A percentile compares a stretch with the other conserved stretches of the same genome.
These are phyloP conservation scores for Drosophila dives DNA, from an alignment of 2,888 invertebrate genomes.

Conservation along the genomic window DNA sequence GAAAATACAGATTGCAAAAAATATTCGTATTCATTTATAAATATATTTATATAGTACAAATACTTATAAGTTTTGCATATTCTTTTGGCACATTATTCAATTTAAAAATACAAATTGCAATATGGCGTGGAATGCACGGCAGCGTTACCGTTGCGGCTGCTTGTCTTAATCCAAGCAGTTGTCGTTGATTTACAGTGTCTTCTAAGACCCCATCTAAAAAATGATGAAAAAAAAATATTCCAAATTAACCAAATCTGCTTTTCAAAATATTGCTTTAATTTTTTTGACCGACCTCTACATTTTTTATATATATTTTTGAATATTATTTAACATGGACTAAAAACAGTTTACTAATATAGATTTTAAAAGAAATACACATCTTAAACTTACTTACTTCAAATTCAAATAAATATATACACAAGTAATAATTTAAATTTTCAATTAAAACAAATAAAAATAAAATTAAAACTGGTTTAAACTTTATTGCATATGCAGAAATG, in stretches of 20 bases:
- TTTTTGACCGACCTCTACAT: neutral
- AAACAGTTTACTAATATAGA: no score
- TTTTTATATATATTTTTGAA: neutral
- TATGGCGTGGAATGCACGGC: constrained; percentile 73
- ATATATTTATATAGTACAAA: constrained; percentile 21
- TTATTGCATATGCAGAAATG: neutral
- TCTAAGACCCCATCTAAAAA: neutral
- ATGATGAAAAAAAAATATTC: neutral
- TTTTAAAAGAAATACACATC: no score
- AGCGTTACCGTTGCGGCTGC: constrained; percentile 65
- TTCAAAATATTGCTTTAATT: neutral
- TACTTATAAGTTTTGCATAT: constrained; percentile 54
- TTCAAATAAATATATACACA: neutral
- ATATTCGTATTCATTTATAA: constrained; percentile 40
- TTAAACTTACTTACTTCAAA: neutral
- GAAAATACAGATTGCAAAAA: constrained; percentile 27
- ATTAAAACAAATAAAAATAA: neutral
- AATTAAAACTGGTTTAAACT: neutral
- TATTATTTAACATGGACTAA: neutral
- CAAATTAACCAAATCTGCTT: neutral
- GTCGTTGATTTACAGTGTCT: constrained; percentile 50
- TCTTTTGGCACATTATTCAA: constrained; percentile 78
- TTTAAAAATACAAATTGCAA: constrained; percentile 78
- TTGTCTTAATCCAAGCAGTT: constrained; percentile 71
- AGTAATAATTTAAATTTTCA: neutral